A percentile compares a stretch with the other conserved stretches of the same genome.
Evolutionary conservation across 2,797 vertebrate genomes (phyloP).

Genomic region (Acipenser oxyrinchus): DNA sequence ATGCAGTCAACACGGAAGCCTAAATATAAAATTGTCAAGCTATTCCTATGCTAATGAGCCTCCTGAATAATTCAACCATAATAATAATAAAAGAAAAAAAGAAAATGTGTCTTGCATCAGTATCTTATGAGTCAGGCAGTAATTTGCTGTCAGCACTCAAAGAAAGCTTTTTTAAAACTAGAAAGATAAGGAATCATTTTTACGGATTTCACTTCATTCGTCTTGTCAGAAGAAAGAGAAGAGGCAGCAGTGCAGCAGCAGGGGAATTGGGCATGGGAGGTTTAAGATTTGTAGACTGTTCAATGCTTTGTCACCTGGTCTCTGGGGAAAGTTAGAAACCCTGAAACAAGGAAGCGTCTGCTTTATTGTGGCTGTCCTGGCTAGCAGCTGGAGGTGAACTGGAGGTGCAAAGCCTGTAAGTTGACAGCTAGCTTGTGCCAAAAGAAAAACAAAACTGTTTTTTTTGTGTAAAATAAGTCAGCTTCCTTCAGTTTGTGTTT

Average conservation of each 20-base stretch:
- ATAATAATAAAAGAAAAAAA: slow-evolving; percentile 49
- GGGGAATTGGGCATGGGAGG: slow-evolving; percentile 15
- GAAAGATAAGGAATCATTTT: slow-evolving; percentile 57
- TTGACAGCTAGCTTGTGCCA: slow-evolving; percentile 32
- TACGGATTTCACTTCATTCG: slow-evolving; percentile 40
- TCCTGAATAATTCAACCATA: slow-evolving; percentile 76
- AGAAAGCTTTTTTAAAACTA: slow-evolving; percentile 30
- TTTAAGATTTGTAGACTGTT: slow-evolving; percentile 30
- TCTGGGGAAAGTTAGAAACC: slow-evolving; percentile 27
- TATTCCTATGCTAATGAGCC: slow-evolving; percentile 63
- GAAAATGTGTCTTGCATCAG: slow-evolving; percentile 55
- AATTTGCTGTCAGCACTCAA: slow-evolving; percentile 65
- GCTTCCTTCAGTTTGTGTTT: no score
- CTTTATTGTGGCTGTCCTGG: slow-evolving; percentile 26
- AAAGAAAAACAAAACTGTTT: slow-evolving; percentile 27
- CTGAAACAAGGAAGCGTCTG: slow-evolving; percentile 13
- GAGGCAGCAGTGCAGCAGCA: slow-evolving; percentile 3
- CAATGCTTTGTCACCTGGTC: slow-evolving; percentile 43
- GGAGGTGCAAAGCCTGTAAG: slow-evolving; percentile 31
- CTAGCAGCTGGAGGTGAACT: slow-evolving; percentile 33
- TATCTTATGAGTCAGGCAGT: slow-evolving; percentile 53
- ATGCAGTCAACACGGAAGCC: slow-evolving; percentile 53
- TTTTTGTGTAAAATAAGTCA: slow-evolving; percentile 16
- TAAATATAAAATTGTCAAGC: slow-evolving; percentile 69
- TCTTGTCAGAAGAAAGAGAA: slow-evolving; percentile 29